A percentile compares a stretch with the other conserved stretches of the same genome.
phyloP scores from a whole-genome alignment of 2,113 vertebrate species.

The Paradisaea rubra region DNA sequence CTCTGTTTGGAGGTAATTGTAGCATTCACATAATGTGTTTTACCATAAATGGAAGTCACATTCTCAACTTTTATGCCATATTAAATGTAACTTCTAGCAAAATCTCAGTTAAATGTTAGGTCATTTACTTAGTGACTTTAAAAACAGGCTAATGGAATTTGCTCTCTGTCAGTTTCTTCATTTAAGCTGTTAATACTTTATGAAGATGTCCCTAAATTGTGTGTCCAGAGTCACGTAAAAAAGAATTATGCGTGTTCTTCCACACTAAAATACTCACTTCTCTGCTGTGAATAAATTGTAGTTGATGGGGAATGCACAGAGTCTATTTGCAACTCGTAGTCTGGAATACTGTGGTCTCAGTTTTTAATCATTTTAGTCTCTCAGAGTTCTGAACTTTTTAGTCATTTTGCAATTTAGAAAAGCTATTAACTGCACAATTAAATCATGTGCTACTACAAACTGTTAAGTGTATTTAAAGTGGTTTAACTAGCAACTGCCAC shows the following conservation, averaged over 20 bases:
- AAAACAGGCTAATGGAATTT: background rate
- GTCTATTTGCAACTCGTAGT: background rate
- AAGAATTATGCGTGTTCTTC: background rate
- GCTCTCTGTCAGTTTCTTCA: background rate
- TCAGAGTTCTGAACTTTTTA: background rate
- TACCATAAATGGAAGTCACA: background rate
- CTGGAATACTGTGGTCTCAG: background rate
- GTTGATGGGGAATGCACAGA: background rate
- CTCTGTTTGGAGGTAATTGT: background rate
- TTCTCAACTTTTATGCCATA: background rate
- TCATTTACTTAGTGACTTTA: background rate
- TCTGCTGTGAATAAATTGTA: background rate
- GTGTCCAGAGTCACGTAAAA: background rate
- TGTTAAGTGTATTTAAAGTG: background rate
- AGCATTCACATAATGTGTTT: background rate
- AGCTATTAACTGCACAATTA: conserved; percentile 27
- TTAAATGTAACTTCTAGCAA: background rate
- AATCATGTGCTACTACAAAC: background rate
- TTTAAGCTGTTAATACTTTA: conserved; percentile 3
- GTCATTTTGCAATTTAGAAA: background rate
- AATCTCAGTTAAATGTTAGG: background rate
- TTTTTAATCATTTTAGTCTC: conserved; percentile 1
- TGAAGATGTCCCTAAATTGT: background rate
- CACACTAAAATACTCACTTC: background rate
- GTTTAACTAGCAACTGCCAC: background rate